phyloP scores from a whole-genome alignment of 2,888 invertebrate genomes.

The Zygaena filipendulae region DNA sequence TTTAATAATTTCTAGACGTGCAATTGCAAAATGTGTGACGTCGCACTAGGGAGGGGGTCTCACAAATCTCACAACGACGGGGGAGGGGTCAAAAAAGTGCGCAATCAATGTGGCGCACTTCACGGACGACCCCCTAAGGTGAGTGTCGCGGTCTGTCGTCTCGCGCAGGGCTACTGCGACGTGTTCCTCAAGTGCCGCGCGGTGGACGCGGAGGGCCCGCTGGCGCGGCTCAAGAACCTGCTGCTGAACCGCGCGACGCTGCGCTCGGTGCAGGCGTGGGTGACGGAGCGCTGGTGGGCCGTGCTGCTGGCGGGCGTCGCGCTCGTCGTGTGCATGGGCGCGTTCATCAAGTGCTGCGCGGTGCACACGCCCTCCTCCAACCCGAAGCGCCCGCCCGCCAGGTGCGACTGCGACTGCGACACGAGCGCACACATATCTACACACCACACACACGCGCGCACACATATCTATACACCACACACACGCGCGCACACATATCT shows the following conservation, averaged over 20 bases:
- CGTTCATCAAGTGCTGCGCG: slow-evolving; percentile 99
- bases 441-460: too few relatives aligned
- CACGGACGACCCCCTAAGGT: too few relatives aligned
- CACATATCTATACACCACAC: too few relatives aligned
- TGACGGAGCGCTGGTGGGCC: slow-evolving; percentile 93
- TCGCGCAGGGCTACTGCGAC: slow-evolving; percentile 97
- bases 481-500: too few relatives aligned
- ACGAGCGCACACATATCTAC: too few relatives aligned
- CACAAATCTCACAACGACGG: too few relatives aligned
- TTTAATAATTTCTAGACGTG: too few relatives aligned
- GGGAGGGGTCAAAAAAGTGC: too few relatives aligned
- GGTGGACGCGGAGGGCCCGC: slow-evolving; percentile 98
- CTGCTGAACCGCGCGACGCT: slow-evolving; percentile 92
- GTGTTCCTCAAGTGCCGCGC: slow-evolving; percentile 98
- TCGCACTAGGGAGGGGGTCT: too few relatives aligned
- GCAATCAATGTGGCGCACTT: too few relatives aligned
- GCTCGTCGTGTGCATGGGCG: slow-evolving; percentile 95
- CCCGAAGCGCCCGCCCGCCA: slow-evolving; percentile 95
- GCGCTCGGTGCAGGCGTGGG: slow-evolving; percentile 90
- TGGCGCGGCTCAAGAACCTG: slow-evolving; percentile 95
- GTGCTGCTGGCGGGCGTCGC: slow-evolving; percentile 92
- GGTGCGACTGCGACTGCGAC: slow-evolving; percentile 55
- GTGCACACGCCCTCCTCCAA: slow-evolving; percentile 99
- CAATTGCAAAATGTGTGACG: too few relatives aligned
- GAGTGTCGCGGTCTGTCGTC: too few relatives aligned